Percentiles rank a stretch among this genome's conserved stretches.
These are phyloP conservation scores for Cladopsammia gracilis DNA, from an alignment of 64 coral and sea anemone genomes.

Conservation along the genomic window DNA sequence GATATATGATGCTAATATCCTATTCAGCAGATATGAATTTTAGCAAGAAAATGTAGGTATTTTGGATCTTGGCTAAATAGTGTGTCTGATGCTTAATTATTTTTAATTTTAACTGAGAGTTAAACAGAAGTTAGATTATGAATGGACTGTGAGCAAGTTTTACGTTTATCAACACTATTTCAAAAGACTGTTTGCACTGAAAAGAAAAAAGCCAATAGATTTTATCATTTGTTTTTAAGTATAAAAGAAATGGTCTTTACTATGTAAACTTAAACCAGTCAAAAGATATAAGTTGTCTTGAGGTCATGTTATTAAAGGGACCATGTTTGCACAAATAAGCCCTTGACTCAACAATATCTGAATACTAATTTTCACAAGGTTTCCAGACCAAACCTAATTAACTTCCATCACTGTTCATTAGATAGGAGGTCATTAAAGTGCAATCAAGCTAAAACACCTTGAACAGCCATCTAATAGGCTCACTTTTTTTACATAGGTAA, in stretches of 20 bases:
- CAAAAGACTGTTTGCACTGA: background rate
- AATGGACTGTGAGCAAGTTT: background rate
- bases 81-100: too few species aligned
- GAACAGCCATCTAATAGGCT: background rate
- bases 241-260: background rate
- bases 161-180: background rate
- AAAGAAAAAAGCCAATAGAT: background rate
- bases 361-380: background rate
- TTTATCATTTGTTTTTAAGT: background rate
- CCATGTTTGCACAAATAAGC: constrained; percentile 10
- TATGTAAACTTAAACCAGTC: background rate
- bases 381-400: constrained; percentile 6
- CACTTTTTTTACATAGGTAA: too few species aligned
- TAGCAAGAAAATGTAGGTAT: too few species aligned
- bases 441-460: background rate
- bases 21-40: too few species aligned
- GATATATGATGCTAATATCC: too few species aligned
- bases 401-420: background rate
- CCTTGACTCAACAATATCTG: background rate
- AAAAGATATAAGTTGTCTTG: background rate
- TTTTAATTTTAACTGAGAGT: too few species aligned
- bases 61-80: too few species aligned
- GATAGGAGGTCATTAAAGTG: background rate
- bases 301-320: background rate
- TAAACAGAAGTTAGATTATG: too few species aligned